Evolutionary conservation across 2,797 vertebrate genomes (phyloP).

Genomic region (Pelobates cultripes): DNA sequence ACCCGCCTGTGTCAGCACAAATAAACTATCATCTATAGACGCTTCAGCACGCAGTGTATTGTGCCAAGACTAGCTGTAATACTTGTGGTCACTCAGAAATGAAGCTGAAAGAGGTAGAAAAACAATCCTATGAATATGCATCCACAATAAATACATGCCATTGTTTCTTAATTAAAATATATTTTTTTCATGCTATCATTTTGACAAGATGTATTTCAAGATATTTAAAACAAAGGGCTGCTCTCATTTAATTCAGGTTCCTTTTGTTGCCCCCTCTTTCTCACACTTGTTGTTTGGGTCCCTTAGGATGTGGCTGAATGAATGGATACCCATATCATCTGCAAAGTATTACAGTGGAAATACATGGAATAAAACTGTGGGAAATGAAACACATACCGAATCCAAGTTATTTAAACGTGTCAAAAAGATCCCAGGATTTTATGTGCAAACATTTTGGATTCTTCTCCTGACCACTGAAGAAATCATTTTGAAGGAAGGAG

Average conservation of each 20-base stretch:
- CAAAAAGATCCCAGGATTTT: conserved; percentile 17
- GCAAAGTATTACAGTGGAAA: conserved; percentile 35
- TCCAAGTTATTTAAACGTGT: conserved; percentile 34
- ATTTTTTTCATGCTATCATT: conserved; percentile 37
- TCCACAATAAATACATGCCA: conserved; percentile 56
- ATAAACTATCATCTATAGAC: conserved; percentile 52
- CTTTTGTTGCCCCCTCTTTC: conserved; percentile 6
- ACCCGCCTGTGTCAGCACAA: conserved; percentile 62
- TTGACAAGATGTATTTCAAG: conserved; percentile 45
- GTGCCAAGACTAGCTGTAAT: conserved; percentile 59
- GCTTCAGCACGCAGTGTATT: conserved; percentile 26
- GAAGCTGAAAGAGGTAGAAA: conserved; percentile 45
- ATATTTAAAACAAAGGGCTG: conserved; percentile 63
- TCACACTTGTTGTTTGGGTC: conserved; percentile 61
- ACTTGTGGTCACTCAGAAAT: conserved; percentile 58
- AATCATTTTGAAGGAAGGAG: conserved; percentile 5
- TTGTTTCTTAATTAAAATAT: conserved; percentile 4
- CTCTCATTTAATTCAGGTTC: conserved; percentile 60
- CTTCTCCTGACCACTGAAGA: conserved; percentile 29
- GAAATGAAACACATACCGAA: conserved; percentile 32
- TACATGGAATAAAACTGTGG: conserved; percentile 27
- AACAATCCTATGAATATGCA: conserved; percentile 60
- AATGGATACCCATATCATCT: conserved; percentile 65
- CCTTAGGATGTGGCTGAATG: conserved; percentile 70
- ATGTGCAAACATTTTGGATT: conserved; percentile 19